These are phyloP conservation scores for Notamacropus eugenii DNA, from an alignment of 2,797 vertebrate species.

Conservation along the genomic window DNA sequence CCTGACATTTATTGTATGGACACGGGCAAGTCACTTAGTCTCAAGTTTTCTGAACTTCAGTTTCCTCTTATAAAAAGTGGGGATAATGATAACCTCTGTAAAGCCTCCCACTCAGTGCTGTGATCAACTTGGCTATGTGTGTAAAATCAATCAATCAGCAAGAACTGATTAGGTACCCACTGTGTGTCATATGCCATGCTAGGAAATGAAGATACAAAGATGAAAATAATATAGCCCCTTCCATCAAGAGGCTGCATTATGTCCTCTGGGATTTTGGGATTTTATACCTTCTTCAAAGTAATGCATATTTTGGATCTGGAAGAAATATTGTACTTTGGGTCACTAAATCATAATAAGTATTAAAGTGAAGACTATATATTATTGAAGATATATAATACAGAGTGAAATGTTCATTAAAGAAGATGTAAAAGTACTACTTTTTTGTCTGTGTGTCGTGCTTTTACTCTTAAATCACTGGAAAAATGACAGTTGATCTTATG, in stretches of 20 bases:
- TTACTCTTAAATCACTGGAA: constrained; percentile 8
- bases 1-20: too few species aligned
- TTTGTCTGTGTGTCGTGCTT: not conserved
- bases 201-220: not conserved
- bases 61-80: too few species aligned
- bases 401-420: not conserved
- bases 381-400: not conserved
- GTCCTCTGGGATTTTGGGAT: not conserved
- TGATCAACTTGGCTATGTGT: too few species aligned
- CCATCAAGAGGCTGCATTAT: not conserved
- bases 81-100: too few species aligned
- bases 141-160: too few species aligned
- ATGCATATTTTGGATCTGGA: not conserved
- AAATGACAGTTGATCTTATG: not conserved
- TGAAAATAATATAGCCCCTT: not conserved
- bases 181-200: not conserved
- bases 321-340: constrained; percentile 1
- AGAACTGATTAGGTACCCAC: too few species aligned
- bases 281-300: not conserved
- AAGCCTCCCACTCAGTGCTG: too few species aligned
- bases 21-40: too few species aligned
- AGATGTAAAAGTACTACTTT: constrained; percentile 12
- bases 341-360: not conserved
- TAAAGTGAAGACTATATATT: not conserved
- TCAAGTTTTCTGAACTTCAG: too few species aligned